Percentiles rank a stretch among this genome's conserved stretches.
Evolutionary conservation across 1,140 invertebrate genomes (phyloP).

Genomic region (Acyrthosiphon pisum): DNA sequence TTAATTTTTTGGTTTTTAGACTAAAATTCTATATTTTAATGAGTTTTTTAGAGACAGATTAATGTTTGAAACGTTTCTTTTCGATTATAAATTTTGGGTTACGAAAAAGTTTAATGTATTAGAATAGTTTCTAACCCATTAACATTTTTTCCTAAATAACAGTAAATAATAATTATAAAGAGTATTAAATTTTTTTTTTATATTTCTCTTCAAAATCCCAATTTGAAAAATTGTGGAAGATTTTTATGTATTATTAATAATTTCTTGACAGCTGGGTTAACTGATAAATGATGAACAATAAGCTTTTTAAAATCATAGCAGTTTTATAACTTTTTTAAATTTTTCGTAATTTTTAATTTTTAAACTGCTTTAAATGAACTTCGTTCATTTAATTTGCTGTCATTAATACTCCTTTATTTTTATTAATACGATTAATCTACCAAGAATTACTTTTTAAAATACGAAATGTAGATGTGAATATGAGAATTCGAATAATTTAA

Average conservation of each 20-base stretch:
- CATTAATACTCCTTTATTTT: not conserved
- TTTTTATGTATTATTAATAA: not conserved
- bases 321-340: not conserved
- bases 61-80: too few relatives aligned
- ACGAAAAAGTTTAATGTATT: too few relatives aligned
- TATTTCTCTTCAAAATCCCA: not conserved
- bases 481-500: not conserved
- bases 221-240: not conserved
- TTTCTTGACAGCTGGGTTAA: too few relatives aligned
- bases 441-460: not conserved
- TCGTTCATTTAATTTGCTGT: not conserved
- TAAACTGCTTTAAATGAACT: not conserved
- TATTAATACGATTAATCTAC: not conserved
- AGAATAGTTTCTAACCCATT: too few relatives aligned
- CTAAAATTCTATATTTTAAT: too few relatives aligned
- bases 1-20: too few relatives aligned
- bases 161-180: too few relatives aligned
- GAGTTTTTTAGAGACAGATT: too few relatives aligned
- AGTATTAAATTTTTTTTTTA: too few relatives aligned
- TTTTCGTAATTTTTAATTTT: not conserved
- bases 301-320: not conserved
- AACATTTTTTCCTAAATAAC: too few relatives aligned
- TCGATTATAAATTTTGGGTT: too few relatives aligned
- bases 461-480: not conserved
- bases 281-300: too few relatives aligned